Evolutionary conservation across 1,140 invertebrate species (phyloP).

Genomic region (Drosophila guanche): DNA sequence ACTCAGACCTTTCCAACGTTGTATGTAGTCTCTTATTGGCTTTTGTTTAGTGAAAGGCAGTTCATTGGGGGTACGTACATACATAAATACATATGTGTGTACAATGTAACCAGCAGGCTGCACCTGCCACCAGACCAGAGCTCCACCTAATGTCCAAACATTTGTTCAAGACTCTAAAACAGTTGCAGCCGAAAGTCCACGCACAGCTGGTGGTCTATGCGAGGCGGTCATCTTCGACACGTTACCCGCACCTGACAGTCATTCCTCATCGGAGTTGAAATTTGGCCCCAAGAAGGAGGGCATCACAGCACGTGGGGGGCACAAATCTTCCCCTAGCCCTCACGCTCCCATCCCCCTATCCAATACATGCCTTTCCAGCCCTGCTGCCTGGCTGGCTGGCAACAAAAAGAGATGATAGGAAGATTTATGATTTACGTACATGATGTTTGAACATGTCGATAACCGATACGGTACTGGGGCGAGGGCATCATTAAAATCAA

Average conservation of each 20-base stretch:
- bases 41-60: slow-evolving; percentile 51
- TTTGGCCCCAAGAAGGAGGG: slow-evolving; percentile 42
- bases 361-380: too few species aligned
- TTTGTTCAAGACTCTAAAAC: slow-evolving; percentile 35
- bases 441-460: slow-evolving; percentile 56
- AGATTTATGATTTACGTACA: slow-evolving; percentile 73
- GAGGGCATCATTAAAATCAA: slow-evolving; percentile 69
- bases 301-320: slow-evolving; percentile 49
- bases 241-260: slow-evolving; percentile 28
- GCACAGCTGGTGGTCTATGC: slow-evolving; percentile 28
- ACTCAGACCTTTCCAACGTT: slow-evolving; percentile 2
- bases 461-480: slow-evolving; percentile 26
- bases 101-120: slow-evolving; percentile 14
- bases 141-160: slow-evolving; percentile 48
- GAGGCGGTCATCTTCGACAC: slow-evolving; percentile 32
- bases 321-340: slow-evolving; percentile 15
- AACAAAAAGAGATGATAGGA: slow-evolving; percentile 57
- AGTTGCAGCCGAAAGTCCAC: slow-evolving; percentile 39
- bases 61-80: neutral
- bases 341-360: neutral
- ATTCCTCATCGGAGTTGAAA: slow-evolving; percentile 39
- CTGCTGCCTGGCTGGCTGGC: slow-evolving; percentile 2
- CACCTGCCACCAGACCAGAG: slow-evolving; percentile 32
- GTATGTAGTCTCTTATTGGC: slow-evolving; percentile 5
- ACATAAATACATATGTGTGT: neutral